These are phyloP conservation scores for Lepidotrigona ventralis DNA, from an alignment of 1,140 invertebrate genomes.

Conservation along the genomic window DNA sequence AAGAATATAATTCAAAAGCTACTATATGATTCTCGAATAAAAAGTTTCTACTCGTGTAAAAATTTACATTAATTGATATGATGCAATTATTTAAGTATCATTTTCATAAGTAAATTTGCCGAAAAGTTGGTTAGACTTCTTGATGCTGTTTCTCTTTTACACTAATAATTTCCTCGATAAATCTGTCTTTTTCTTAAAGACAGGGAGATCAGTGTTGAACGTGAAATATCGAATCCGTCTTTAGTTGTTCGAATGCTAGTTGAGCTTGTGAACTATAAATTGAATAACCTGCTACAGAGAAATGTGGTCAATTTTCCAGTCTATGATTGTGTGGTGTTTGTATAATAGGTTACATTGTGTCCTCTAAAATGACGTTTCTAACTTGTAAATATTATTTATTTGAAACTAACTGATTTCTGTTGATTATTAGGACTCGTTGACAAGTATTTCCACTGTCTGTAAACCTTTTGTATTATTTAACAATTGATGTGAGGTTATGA, in stretches of 20 bases:
- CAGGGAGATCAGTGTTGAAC: background rate
- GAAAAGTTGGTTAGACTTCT: conserved; percentile 11
- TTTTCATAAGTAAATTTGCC: background rate
- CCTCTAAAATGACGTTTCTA: conserved; percentile 76
- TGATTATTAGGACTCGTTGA: conserved; percentile 48
- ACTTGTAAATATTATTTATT: conserved; percentile 68
- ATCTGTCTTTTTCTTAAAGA: background rate
- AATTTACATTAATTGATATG: background rate
- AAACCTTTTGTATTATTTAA: conserved; percentile 56
- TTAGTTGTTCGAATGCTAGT: conserved; percentile 15
- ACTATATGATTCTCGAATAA: background rate
- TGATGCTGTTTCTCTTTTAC: conserved; percentile 2
- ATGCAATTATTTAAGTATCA: background rate
- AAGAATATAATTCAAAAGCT: background rate
- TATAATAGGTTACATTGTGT: conserved; percentile 77
- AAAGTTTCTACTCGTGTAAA: background rate
- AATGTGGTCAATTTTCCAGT: conserved; percentile 66
- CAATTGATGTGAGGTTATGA: conserved; percentile 74
- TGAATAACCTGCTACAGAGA: conserved; percentile 45
- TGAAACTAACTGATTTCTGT: conserved; percentile 58
- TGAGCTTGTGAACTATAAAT: conserved; percentile 21
- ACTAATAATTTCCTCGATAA: background rate
- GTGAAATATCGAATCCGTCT: conserved; percentile 14
- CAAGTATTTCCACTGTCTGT: conserved; percentile 30
- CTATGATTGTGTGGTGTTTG: conserved; percentile 76